phyloP scores from a whole-genome alignment of 2,113 vertebrate genomes.

The Austrofundulus limnaeus region DNA sequence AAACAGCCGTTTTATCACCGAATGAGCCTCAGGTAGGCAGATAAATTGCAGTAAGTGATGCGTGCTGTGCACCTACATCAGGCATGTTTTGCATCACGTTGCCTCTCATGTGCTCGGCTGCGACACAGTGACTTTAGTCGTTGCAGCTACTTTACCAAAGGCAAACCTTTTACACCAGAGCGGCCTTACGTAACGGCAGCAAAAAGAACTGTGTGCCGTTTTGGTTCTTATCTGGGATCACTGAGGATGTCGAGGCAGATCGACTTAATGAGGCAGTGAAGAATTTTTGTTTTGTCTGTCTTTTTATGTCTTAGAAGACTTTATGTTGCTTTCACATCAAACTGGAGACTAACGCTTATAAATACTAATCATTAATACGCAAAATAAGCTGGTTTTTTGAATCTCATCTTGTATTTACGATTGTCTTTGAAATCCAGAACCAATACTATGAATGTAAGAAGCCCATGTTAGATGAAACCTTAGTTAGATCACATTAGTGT shows the following conservation, averaged over 20 bases:
- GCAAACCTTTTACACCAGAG: constrained; percentile 43
- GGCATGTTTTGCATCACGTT: constrained; percentile 37
- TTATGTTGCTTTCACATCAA: neutral
- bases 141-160: constrained; percentile 14
- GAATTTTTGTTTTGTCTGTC: constrained; percentile 16
- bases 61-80: constrained; percentile 12
- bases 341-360: neutral
- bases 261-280: constrained; percentile 31
- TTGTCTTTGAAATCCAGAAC: neutral
- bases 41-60: constrained; percentile 4
- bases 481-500: neutral
- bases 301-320: neutral
- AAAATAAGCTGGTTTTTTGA: neutral
- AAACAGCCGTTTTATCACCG: neutral
- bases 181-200: constrained; percentile 44
- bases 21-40: constrained; percentile 41
- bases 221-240: constrained; percentile 52
- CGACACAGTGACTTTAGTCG: neutral
- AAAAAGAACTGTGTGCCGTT: constrained; percentile 33
- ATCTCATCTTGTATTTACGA: neutral
- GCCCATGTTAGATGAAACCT: neutral
- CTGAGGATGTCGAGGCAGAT: constrained; percentile 44
- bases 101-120: constrained; percentile 21
- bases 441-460: neutral
- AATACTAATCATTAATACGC: neutral